Conservation (phyloP, 2,113 vertebrate genomes). For the Platysteira castanea region DNA sequence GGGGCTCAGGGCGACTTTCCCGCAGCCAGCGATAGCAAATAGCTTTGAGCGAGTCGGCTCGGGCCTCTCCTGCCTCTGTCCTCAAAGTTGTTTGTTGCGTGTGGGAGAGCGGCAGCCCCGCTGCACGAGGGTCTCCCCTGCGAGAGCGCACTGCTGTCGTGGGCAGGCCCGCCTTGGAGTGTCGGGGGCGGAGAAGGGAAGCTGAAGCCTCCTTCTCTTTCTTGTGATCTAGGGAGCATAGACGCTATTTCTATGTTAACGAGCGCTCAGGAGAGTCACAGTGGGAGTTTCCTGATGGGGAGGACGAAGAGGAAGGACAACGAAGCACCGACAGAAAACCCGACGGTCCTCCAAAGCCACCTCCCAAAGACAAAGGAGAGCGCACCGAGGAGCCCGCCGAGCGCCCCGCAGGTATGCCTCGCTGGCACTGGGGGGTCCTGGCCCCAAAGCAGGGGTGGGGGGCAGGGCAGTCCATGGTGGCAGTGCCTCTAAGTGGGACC, state of each 20-base stretch:
- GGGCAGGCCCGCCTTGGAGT: conserved; percentile 71
- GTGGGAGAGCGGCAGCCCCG: conserved; percentile 70
- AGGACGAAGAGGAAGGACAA: conserved; percentile 79
- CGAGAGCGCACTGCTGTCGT: conserved; percentile 73
- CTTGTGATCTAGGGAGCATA: conserved; percentile 98
- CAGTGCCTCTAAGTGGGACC: accelerated
- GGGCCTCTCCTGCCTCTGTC: conserved; percentile 65
- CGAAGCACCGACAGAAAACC: conserved; percentile 60
- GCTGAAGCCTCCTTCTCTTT: conserved; percentile 83
- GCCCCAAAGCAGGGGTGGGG: accelerated
- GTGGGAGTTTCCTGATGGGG: conserved; percentile 95
- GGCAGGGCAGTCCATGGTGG: background rate
- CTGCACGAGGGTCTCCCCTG: conserved; percentile 73
- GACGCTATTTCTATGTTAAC: conserved; percentile 99
- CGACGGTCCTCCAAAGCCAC: conserved; percentile 67
- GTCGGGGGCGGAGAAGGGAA: conserved; percentile 61
- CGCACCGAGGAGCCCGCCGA: conserved; percentile 27
- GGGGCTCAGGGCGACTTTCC: conserved; percentile 66
- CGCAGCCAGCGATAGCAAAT: conserved; percentile 66
- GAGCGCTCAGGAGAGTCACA: conserved; percentile 92
- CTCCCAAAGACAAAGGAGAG: conserved; percentile 72
- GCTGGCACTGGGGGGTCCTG: accelerated
- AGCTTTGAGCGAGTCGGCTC: conserved; percentile 70
- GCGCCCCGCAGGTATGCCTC: conserved; percentile 54
- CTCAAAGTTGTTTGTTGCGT: conserved; percentile 76